Percentiles rank a stretch among this genome's conserved stretches.
Conservation (phyloP, 2,113 vertebrate genomes). For the Oncorhynchus keta region DNA sequence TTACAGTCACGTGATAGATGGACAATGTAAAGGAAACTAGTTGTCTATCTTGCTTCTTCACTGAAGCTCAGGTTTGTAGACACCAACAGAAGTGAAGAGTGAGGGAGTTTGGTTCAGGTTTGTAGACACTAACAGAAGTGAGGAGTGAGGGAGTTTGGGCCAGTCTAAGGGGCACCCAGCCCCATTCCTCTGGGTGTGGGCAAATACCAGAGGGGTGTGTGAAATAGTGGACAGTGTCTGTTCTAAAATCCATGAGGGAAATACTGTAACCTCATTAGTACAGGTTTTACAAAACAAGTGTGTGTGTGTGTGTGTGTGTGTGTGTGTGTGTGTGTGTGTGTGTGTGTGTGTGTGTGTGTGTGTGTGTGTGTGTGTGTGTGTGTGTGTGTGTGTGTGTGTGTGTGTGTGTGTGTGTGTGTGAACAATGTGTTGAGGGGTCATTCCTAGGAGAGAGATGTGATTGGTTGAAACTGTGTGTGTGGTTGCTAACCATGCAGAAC, state of each 20-base stretch:
- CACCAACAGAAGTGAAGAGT: too few species aligned
- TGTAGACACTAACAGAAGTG: too few species aligned
- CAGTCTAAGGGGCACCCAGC: not conserved
- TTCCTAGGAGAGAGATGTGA: not conserved
- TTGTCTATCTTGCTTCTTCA: too few species aligned
- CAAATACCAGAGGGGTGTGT: slow-evolving; percentile 9
- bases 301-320: not conserved
- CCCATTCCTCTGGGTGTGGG: slow-evolving; percentile 4
- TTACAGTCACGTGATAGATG: too few species aligned
- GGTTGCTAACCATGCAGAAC: slow-evolving; percentile 1
- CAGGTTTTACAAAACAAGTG: not conserved
- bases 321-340: not conserved
- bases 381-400: slow-evolving; percentile 1
- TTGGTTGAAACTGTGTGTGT: slow-evolving; percentile 4
- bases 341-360: slow-evolving; percentile 2
- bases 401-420: not conserved
- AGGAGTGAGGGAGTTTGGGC: not conserved
- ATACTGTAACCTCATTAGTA: not conserved
- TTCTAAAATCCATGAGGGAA: not conserved
- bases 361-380: slow-evolving; percentile 6
- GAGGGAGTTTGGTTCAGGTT: too few species aligned
- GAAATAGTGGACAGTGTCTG: not conserved
- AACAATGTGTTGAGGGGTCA: not conserved
- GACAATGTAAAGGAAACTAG: too few species aligned
- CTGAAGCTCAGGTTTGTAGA: not conserved